phyloP scores from a whole-genome alignment of 2,113 vertebrate species.

The Sclerurus mexicanus region DNA sequence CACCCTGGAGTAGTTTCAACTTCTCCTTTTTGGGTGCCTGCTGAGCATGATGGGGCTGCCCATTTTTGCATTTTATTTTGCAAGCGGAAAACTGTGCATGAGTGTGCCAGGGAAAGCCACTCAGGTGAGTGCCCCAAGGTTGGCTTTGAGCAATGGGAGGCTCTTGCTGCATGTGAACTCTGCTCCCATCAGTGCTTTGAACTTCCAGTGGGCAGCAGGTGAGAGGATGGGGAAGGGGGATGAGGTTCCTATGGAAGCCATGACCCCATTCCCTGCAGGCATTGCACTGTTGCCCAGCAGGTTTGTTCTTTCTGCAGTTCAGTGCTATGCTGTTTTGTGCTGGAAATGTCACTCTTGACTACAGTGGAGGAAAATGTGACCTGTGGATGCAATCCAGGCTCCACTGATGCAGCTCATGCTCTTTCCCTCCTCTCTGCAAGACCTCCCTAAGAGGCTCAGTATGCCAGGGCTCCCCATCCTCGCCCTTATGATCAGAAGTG shows the following conservation, averaged over 20 bases:
- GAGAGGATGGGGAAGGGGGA: neutral
- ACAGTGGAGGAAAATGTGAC: neutral
- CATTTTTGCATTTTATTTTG: neutral
- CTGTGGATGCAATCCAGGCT: neutral
- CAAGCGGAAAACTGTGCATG: neutral
- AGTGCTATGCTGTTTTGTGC: neutral
- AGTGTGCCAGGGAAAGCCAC: neutral
- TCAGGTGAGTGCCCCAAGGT: neutral
- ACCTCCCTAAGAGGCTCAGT: neutral
- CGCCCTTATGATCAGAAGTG: rapidly evolving
- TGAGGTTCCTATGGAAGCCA: neutral
- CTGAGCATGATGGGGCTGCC: neutral
- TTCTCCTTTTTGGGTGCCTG: neutral
- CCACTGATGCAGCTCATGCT: neutral
- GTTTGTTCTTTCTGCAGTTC: neutral
- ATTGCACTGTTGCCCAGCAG: rapidly evolving
- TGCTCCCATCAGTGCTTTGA: neutral
- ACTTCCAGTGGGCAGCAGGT: neutral
- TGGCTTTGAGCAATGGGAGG: rapidly evolving
- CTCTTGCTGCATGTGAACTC: neutral
- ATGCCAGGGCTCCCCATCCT: neutral
- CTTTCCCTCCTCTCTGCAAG: neutral
- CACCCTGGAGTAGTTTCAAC: neutral
- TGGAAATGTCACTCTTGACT: neutral
- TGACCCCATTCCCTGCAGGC: rapidly evolving